Evolutionary conservation across 2,888 invertebrate genomes (phyloP), one percentile per base, ranked within the genome.

Genomic region (Patella ulyssiponensis): DNA sequence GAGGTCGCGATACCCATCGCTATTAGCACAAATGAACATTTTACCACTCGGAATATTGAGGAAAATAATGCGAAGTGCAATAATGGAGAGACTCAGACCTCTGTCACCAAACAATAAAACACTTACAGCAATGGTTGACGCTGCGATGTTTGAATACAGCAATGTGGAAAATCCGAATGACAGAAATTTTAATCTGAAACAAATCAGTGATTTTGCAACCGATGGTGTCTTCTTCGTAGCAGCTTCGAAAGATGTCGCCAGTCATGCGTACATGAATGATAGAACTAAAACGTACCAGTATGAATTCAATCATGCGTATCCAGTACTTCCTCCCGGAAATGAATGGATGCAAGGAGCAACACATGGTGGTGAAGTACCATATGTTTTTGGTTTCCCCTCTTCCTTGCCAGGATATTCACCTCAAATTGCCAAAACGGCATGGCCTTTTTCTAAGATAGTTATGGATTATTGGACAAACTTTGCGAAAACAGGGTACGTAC

Each of bases 381-480:
- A 23, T 23, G 64, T 64, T 23, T 64, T 64, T 64, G 64, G 64
- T 12, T 64, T 64, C 9, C 64, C 64, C 0, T 64, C 20, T 23
- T 23, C 64, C 20, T 5, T 64, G 20, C 14, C 64, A 7, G 20
- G 11, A 23, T 20, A 12, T 23, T 12, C 64, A 9, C 64, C 64
- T 11, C 20, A 64, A 23, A 64, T 64, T 23, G 64, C 64, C 4
- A n/a, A 64, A 23, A 14, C 14, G 2, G 23, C 20, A 3, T 23
- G 14, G 23, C 64, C 64, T 12, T 64, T 64, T 64, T 64, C 64
- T 1, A 64, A 64, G 23, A 20, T 64, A 11, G 64, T 64, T 23
- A 64, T 64, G 64, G 64, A 64, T 64, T 64, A 64, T 64, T 64
- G 64, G 64, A 64, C 64, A 23, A 64, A 64, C 4, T 64, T 64